Evolutionary conservation across 2,113 vertebrate genomes (phyloP).

Genomic region (Quiscalus mexicanus): DNA sequence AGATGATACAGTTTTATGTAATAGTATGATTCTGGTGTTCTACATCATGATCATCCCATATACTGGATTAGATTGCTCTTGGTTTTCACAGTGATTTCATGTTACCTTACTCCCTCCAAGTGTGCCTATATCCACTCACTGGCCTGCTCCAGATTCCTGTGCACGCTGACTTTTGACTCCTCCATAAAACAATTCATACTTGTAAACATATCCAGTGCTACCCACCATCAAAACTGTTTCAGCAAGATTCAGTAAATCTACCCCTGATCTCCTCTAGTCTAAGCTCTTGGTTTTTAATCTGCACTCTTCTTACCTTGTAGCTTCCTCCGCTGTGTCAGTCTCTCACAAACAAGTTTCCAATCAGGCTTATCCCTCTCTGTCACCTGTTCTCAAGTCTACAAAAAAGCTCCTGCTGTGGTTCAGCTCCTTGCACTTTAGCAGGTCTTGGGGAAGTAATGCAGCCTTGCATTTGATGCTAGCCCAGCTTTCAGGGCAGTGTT

Average conservation of each 20-base stretch:
- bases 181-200: not conserved
- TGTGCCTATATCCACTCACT: not conserved
- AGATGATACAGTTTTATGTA: not conserved
- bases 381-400: not conserved
- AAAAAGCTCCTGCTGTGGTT: not conserved
- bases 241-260: not conserved
- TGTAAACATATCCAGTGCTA: not conserved
- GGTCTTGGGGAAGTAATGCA: not conserved
- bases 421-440: not conserved
- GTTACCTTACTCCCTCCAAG: not conserved
- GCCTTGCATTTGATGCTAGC: not conserved
- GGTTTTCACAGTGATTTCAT: not conserved
- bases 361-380: not conserved
- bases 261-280: not conserved
- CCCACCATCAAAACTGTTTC: not conserved
- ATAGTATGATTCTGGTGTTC: not conserved
- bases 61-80: not conserved
- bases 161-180: fast-evolving
- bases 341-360: not conserved
- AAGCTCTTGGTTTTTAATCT: not conserved
- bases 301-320: not conserved
- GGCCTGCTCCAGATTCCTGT: not conserved
- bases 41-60: not conserved
- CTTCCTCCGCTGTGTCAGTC: not conserved
- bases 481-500: not conserved